phyloP scores from a whole-genome alignment of 2,113 vertebrate species.

The Corythornis vintsioides region DNA sequence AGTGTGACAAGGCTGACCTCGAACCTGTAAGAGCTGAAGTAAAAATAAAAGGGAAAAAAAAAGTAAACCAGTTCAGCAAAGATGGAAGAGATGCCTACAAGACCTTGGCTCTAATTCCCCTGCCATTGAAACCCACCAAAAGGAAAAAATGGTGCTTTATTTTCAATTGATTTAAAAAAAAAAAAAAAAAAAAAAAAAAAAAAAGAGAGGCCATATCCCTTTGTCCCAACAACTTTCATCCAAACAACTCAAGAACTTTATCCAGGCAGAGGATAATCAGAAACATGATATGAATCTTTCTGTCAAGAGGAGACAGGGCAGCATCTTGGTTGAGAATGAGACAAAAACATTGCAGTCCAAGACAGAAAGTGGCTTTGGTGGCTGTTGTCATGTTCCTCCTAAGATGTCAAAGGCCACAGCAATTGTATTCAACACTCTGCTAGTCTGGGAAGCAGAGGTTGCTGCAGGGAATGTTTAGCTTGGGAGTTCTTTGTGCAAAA shows the following conservation, averaged over 20 bases:
- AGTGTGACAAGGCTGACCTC: neutral
- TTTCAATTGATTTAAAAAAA: neutral
- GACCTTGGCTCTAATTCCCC: neutral
- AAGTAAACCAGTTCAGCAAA: neutral
- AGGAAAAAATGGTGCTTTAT: neutral
- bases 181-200: neutral
- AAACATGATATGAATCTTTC: neutral
- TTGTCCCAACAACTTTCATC: neutral
- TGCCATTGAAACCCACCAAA: neutral
- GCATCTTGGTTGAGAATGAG: neutral
- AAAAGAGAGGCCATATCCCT: neutral
- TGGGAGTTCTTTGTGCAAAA: neutral
- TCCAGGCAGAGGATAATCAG: neutral
- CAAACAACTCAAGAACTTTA: neutral
- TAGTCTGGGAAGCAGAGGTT: neutral
- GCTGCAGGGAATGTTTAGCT: neutral
- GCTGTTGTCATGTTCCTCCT: neutral
- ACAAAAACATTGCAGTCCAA: neutral
- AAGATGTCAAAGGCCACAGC: neutral
- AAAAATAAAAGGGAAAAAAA: neutral
- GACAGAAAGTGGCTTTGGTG: neutral
- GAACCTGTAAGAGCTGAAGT: neutral
- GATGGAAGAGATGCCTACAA: neutral
- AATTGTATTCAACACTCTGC: accelerated
- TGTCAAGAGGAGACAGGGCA: neutral